Conservation (phyloP, 1,140 invertebrate species). For the Orchesella cincta region DNA sequence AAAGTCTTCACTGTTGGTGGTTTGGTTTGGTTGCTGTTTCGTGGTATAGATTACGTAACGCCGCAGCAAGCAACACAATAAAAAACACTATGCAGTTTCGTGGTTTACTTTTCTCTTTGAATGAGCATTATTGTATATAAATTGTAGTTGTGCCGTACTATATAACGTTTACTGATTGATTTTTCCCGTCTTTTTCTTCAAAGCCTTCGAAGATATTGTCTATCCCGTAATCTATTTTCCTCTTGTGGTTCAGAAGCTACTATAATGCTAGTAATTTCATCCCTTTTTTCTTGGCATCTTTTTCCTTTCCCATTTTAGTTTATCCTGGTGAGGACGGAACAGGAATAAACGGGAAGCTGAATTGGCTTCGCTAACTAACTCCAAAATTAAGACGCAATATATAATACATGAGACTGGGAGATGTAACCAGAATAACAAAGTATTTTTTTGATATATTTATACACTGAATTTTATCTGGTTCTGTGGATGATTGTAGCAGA, state of each 20-base stretch:
- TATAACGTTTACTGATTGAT: background rate
- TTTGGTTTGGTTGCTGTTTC: no score
- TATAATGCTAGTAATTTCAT: background rate
- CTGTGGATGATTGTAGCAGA: background rate
- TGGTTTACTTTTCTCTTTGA: background rate
- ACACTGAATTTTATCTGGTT: background rate
- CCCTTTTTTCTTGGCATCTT: background rate
- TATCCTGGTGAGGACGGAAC: no score
- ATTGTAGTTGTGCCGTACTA: background rate
- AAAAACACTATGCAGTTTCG: background rate
- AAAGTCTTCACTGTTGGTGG: no score
- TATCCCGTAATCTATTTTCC: background rate
- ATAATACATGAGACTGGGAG: background rate
- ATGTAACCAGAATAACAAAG: background rate
- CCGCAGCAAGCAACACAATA: background rate
- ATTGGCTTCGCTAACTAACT: background rate
- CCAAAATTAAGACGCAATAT: background rate
- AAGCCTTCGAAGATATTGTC: background rate
- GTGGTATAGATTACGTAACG: no score
- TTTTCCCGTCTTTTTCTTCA: background rate
- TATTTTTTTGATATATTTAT: background rate
- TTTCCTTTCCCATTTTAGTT: background rate
- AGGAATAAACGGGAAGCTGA: no score
- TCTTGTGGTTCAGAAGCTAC: background rate
- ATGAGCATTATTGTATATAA: no score